phyloP scores from a whole-genome alignment of 2,888 invertebrate species.

The Bimastos eiseni region DNA sequence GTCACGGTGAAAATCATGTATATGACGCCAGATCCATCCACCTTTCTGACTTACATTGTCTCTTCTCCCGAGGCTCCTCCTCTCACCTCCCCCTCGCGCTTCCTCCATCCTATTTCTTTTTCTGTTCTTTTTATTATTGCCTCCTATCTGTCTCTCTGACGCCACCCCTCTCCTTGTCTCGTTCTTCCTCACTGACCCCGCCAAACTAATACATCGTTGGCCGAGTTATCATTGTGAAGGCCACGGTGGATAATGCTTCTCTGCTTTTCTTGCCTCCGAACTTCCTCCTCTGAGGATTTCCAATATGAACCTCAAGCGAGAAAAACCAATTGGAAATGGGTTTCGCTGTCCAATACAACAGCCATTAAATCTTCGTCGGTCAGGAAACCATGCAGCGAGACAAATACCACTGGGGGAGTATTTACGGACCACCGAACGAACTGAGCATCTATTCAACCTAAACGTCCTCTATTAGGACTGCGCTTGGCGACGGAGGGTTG shows the following conservation, averaged over 20 bases:
- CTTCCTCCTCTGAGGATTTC: constrained; percentile 13
- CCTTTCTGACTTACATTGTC: no score
- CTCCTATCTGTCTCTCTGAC: not conserved
- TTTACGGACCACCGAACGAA: not conserved
- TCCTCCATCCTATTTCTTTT: no score
- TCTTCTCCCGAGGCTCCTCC: no score
- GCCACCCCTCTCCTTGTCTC: not conserved
- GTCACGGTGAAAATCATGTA: no score
- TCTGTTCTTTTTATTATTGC: no score
- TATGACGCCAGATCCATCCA: no score
- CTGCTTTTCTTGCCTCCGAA: not conserved
- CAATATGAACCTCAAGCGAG: not conserved
- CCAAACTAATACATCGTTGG: not conserved
- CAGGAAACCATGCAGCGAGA: not conserved
- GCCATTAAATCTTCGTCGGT: not conserved
- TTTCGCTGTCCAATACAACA: not conserved
- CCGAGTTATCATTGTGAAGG: not conserved
- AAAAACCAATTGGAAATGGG: not conserved
- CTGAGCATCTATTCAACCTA: no score
- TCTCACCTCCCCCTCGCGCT: no score
- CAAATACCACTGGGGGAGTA: not conserved
- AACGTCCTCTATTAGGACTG: not conserved
- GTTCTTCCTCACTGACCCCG: not conserved
- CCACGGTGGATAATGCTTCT: not conserved
- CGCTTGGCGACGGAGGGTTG: not conserved